Conservation (phyloP, 2,797 vertebrate species). For the Nyctalus aviator region DNA sequence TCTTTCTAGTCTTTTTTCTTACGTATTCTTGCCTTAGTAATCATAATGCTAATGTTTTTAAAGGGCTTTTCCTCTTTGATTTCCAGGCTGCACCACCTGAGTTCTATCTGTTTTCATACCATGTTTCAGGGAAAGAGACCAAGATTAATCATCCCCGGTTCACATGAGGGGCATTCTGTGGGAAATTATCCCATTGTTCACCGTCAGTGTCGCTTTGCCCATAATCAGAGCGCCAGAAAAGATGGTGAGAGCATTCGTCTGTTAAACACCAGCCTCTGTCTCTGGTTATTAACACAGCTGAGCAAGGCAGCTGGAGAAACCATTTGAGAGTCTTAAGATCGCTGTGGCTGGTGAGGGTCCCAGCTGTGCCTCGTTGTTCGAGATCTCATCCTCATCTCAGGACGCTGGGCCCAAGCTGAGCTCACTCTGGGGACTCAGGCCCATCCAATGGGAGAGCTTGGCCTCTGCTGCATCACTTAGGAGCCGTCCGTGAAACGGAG, state of each 20-base stretch:
- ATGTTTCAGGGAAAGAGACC: constrained; percentile 49
- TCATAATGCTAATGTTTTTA: neutral
- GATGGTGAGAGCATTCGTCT: neutral
- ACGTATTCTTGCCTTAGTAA: neutral
- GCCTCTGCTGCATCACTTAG: constrained; percentile 10
- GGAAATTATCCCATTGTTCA: constrained; percentile 4
- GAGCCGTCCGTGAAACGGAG: neutral
- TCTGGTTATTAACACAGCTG: constrained; percentile 19
- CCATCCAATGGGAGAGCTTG: neutral
- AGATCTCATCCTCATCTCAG: constrained; percentile 29
- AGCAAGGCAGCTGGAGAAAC: neutral
- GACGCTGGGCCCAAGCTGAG: constrained; percentile 41
- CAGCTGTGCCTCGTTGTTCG: constrained; percentile 20
- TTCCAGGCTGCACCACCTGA: neutral
- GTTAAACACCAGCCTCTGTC: neutral
- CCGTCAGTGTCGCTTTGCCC: constrained; percentile 20
- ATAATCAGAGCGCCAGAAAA: constrained; percentile 24
- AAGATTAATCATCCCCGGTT: neutral
- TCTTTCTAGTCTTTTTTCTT: constrained; percentile 35
- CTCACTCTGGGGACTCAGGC: neutral
- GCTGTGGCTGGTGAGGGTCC: neutral
- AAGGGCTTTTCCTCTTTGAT: constrained; percentile 18
- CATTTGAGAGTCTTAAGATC: constrained; percentile 8
- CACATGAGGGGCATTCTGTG: constrained; percentile 16
- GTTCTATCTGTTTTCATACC: constrained; percentile 18